Evolutionary conservation across 2,113 vertebrate genomes (phyloP), one percentile per base, ranked within the genome.

Genomic region (Corapipo altera): DNA sequence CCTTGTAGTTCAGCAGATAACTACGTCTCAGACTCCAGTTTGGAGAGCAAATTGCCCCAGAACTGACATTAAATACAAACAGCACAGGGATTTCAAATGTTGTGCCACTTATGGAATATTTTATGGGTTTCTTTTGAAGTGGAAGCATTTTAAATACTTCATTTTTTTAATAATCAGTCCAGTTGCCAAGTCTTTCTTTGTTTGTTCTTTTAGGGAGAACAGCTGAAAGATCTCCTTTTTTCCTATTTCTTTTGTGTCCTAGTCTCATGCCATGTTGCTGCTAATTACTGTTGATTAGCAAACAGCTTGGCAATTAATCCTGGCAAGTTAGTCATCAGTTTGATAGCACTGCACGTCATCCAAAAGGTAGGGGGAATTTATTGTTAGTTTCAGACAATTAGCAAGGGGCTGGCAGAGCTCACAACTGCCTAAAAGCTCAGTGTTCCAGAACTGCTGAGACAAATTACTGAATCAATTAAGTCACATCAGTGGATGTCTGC

Each of bases 381-480:
- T 23, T 84, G 76, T 28, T 55, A 54, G 20, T 74, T 93, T 87
- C 88, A 93, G 66, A 27, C 16, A 93, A 93, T 92, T 95, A 97
- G 71, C 74, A 89, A 93, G 33, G 51, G 51, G 46, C 58, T 89
- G 66, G 61, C 49, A 87, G 51, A 82, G 51, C 80, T 91, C 77
- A 67, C 32, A 85, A 72, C n/a, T 89, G 57, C 91, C 65, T 87
- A 74, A 89, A 84, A 78, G 73, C n/a, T 67, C 33, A 77, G 41
- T 74, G 62, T 66, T 85, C 33, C 69, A 49, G 15, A 75, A 59
- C 70, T 0, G 22, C 89, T 94, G 89, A 69, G 62, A 69, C 75
- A 61, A 93, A 92, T 95, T 79, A 95, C 12, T 87, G 30, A 86
- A 89, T 59, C 76, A 93, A 32, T 89, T 95, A 91, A 88, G 95